Evolutionary conservation across 2,888 invertebrate species (phyloP), one percentile per base, ranked within the genome.

Genomic region (Amiota communis): DNA sequence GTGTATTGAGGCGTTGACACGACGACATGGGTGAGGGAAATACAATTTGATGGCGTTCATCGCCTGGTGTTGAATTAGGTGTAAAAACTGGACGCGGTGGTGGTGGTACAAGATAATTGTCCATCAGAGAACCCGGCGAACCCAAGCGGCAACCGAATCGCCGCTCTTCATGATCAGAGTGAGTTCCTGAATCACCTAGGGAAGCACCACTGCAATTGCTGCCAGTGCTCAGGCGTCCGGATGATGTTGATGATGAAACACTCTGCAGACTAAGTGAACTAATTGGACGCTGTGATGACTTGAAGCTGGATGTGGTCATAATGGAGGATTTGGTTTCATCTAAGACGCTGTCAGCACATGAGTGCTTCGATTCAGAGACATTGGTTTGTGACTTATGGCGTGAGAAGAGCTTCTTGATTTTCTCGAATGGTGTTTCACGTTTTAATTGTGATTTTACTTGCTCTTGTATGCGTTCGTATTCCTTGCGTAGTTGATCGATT

Each of bases 161-260:
- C 77, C 95, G 92, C 72, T 96, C 96, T 77, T 96, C 96, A 71
- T 93, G 93, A 87, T 96, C 96, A 0, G 96, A 96, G 86, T 95
- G 95, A 0, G 95, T 95, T 72, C 96, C 96, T 84, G 95, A 95
- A 82, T 96, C 96, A 0, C 95, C 95, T 0, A 95, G 91, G 81
- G 96, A 96, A 49, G 94, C 93, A 3, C 94, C 95, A 81, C 95
- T 95, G 79, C 92, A 91, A 23, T 91, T 92, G 81, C 92, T 93
- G 11, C 94, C 94, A 2, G 95, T 96, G 83, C 96, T 96, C 87
- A 95, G 92, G 12, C 95, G 92, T 0, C 96, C 96, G 0, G 95
- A 95, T 0, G 95, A 95, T 0, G 95, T 95, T 87, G 89, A 91
- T 87, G 90, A 90, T 17, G 93, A 93, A 0, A 93, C 92, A 82